Evolutionary conservation across 2,888 invertebrate species (phyloP).

Genomic region (Diachrysia chrysitis): DNA sequence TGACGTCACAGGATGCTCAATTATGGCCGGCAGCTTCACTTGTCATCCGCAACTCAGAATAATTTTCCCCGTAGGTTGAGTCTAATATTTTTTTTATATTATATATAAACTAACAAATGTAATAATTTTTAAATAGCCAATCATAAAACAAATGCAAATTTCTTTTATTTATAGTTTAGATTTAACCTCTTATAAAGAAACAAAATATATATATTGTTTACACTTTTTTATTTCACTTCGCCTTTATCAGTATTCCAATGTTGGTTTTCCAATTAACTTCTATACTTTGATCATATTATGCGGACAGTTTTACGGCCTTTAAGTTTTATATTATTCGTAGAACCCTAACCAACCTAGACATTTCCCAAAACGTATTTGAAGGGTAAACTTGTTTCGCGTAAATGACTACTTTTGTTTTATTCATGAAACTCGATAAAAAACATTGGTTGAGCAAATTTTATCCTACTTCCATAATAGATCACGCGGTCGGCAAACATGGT

Average conservation of each 20-base stretch:
- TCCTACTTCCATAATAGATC: constrained; percentile 49
- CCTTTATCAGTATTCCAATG: background rate
- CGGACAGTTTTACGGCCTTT: constrained; percentile 9
- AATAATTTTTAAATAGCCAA: too few species aligned
- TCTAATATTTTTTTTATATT: too few species aligned
- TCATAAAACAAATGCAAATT: too few species aligned
- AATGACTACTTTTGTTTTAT: constrained; percentile 53
- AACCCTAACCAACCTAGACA: constrained; percentile 22
- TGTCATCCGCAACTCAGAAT: too few species aligned
- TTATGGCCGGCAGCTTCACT: too few species aligned
- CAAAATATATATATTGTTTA: background rate
- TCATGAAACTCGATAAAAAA: constrained; percentile 53
- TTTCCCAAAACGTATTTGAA: constrained; percentile 33
- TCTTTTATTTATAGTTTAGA: too few species aligned
- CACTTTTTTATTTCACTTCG: background rate
- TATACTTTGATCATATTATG: constrained; percentile 12
- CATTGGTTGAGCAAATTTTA: constrained; percentile 52
- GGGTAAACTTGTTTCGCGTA: constrained; percentile 42
- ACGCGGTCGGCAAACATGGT: constrained; percentile 26
- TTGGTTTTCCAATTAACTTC: background rate
- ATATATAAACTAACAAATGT: too few species aligned
- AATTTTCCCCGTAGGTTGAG: too few species aligned
- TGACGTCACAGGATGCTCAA: too few species aligned
- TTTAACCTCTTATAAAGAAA: background rate
- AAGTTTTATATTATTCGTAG: constrained; percentile 14